These are phyloP conservation scores for Drosophila nr. medialis DNA, from an alignment of 2,888 invertebrate genomes.

Conservation along the genomic window DNA sequence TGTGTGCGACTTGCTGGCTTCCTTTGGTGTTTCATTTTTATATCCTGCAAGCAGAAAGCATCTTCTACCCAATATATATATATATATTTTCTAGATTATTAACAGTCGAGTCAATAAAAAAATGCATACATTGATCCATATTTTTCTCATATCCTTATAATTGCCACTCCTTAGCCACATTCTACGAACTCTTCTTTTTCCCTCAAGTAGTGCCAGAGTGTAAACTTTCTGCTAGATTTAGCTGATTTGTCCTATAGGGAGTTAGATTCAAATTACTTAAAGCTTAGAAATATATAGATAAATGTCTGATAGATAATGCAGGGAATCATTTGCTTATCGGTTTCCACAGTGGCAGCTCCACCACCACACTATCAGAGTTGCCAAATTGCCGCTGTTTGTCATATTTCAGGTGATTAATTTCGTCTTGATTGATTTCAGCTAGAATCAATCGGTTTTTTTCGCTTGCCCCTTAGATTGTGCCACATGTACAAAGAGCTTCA, in stretches of 20 bases:
- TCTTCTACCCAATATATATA: not conserved
- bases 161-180: not conserved
- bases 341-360: not conserved
- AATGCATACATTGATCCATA: too few relatives aligned
- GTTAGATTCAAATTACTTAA: not conserved
- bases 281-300: not conserved
- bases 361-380: not conserved
- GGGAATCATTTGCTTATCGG: not conserved
- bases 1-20: slow-evolving; percentile 28
- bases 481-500: too few relatives aligned
- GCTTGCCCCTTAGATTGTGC: not conserved
- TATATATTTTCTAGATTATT: not conserved
- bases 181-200: not conserved
- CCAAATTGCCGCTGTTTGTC: not conserved
- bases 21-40: slow-evolving; percentile 38
- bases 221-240: not conserved
- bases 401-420: not conserved
- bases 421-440: not conserved
- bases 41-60: not conserved
- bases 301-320: not conserved
- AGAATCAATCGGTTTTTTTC: not conserved
- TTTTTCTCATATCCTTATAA: not conserved
- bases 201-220: not conserved
- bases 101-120: not conserved
- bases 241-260: not conserved